Percentiles rank a stretch among this genome's conserved stretches.
phyloP scores from a whole-genome alignment of 2,888 invertebrate species.

The Folsomia candida region DNA sequence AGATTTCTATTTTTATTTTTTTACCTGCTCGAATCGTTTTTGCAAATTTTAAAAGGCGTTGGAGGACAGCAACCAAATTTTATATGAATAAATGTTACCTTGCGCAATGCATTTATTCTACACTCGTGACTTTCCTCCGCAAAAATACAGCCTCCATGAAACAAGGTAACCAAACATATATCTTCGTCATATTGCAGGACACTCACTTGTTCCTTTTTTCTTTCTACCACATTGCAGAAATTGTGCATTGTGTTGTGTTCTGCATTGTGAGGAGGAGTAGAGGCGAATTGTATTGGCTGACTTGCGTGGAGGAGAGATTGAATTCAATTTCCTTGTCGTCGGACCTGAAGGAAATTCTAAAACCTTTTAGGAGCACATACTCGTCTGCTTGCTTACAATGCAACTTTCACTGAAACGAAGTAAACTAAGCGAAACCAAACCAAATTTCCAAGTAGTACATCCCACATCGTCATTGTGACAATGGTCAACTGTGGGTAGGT shows the following conservation, averaged over 20 bases:
- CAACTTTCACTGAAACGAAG: neutral
- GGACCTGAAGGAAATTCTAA: constrained; percentile 12
- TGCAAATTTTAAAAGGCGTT: too few relatives aligned
- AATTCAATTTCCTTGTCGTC: constrained; percentile 9
- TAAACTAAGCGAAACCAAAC: constrained; percentile 7
- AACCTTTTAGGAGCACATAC: neutral
- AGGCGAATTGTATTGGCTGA: neutral
- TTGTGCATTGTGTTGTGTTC: neutral
- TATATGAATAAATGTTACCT: too few relatives aligned
- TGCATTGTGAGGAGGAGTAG: neutral
- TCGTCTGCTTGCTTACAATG: neutral
- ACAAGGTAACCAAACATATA: too few relatives aligned
- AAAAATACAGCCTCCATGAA: too few relatives aligned
- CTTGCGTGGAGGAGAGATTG: neutral
- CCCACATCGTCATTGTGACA: neutral
- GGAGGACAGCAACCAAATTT: too few relatives aligned
- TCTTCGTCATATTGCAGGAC: too few relatives aligned
- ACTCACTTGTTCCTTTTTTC: too few relatives aligned
- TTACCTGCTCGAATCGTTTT: too few relatives aligned
- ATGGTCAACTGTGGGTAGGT: neutral
- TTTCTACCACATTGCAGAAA: neutral
- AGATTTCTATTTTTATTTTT: too few relatives aligned
- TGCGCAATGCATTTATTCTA: too few relatives aligned
- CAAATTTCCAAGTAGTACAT: neutral
- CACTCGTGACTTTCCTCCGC: too few relatives aligned